Percentiles rank a stretch among this genome's conserved stretches.
These are phyloP conservation scores for Subanguina moxae DNA, from an alignment of 1,140 invertebrate genomes.

Conservation along the genomic window DNA sequence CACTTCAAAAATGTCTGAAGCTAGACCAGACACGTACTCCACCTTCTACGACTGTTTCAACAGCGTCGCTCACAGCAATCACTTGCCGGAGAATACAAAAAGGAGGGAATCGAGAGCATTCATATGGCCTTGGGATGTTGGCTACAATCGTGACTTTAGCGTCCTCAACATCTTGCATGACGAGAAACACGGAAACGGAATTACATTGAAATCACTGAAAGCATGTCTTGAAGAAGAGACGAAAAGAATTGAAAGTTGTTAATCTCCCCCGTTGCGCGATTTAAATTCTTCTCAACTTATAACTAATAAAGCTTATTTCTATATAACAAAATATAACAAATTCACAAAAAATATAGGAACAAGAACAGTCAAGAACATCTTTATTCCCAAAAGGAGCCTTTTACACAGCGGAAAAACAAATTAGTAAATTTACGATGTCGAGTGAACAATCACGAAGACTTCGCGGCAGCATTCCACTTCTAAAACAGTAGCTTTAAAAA, in stretches of 20 bases:
- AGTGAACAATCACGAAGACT: too few relatives aligned
- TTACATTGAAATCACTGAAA: background rate
- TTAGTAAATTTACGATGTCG: too few relatives aligned
- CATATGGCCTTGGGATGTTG: conserved; percentile 4
- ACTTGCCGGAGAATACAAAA: background rate
- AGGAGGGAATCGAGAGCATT: background rate
- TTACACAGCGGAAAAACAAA: too few relatives aligned
- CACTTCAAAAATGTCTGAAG: background rate
- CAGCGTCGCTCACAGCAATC: background rate
- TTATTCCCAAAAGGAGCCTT: too few relatives aligned
- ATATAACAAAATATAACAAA: too few relatives aligned
- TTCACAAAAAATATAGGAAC: too few relatives aligned
- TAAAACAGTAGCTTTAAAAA: too few relatives aligned
- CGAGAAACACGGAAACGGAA: background rate
- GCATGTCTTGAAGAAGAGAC: background rate
- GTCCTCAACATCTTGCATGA: conserved; percentile 8
- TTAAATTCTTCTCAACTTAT: too few relatives aligned
- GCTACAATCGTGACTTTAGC: background rate
- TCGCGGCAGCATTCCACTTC: too few relatives aligned
- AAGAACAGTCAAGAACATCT: too few relatives aligned
- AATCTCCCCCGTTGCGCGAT: background rate
- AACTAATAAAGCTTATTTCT: too few relatives aligned
- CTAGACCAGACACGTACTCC: background rate
- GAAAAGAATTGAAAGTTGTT: background rate
- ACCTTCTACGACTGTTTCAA: conserved; percentile 15